These are phyloP conservation scores for Phaenicophaeus curvirostris DNA, from an alignment of 2,797 vertebrate species.

Conservation along the genomic window DNA sequence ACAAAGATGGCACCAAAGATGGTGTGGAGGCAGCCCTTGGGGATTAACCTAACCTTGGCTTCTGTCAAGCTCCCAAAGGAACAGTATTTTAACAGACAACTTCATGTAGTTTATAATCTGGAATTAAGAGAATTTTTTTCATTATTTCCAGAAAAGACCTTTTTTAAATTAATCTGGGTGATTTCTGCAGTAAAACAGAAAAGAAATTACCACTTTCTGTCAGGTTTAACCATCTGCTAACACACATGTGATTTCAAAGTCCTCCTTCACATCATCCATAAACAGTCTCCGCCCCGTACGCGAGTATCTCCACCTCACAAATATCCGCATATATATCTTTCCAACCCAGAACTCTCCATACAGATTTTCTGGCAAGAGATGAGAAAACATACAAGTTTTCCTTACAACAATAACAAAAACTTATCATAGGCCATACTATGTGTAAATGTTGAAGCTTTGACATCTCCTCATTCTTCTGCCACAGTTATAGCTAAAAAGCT, in stretches of 20 bases:
- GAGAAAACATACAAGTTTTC: fast-evolving
- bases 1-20: fast-evolving
- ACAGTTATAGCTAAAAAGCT: not conserved
- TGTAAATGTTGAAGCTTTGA: not conserved
- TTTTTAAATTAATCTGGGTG: not conserved
- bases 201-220: conserved; percentile 20
- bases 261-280: not conserved
- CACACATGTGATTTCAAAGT: not conserved
- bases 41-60: fast-evolving
- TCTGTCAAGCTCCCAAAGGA: not conserved
- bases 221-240: conserved; percentile 52
- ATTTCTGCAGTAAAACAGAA: not conserved
- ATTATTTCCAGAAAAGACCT: not conserved
- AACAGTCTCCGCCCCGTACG: not conserved
- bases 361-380: not conserved
- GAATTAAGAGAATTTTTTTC: not conserved
- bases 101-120: not conserved
- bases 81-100: fast-evolving
- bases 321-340: not conserved
- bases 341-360: not conserved
- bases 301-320: not conserved
- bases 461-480: not conserved
- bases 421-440: not conserved
- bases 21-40: not conserved
- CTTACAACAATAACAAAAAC: not conserved